Evolutionary conservation across 2,888 invertebrate genomes (phyloP), one percentile per base, ranked within the genome.

Genomic region (Lepidocyrtinus sp.): DNA sequence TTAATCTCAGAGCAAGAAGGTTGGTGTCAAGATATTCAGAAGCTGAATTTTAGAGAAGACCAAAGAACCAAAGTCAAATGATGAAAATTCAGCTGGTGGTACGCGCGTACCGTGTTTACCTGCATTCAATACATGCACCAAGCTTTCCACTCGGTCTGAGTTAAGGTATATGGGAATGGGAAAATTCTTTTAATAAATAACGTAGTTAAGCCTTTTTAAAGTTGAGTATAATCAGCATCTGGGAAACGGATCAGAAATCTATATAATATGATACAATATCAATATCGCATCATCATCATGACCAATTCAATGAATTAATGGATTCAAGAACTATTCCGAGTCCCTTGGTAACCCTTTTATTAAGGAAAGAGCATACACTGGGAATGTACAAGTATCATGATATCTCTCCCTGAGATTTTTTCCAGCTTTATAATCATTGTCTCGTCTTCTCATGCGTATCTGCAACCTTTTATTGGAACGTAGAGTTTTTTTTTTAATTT

Each of bases 221-320:
- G n/a, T n/a, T 36, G 36, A 36, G 5, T 12, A 36, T 36, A 12
- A 36, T 36, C 36, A 55, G 9, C 55, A 55, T 55, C 9, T 55
- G 55, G 55, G 55, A 55, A 55, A 55, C 55, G 55, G 55, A n/a
- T n/a, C 5, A 55, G n/a, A 55, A 55, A 17, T 9, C 17, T 3
- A 55, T 55, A n/a, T 55, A 2, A 15, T 55, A 3, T 55, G 55
- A 55, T 55, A 55, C 55, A 55, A 55, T 55, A 55, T 55, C 55
- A 55, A 55, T 55, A 55, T 55, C 55, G 55, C 55, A 55, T 76
- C 70, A 70, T 45, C 70, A 76, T 70, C 70, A 71, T 70, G 64
- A 71, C 70, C 75, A 75, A 69, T 75, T 71, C 70, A 64, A 59
- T 61, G 70, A 70, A 26, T 24, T 59, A 70, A 17, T 26, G 7